Evolutionary conservation across 2,113 vertebrate genomes (phyloP).

Genomic region (Barnardius zonarius): DNA sequence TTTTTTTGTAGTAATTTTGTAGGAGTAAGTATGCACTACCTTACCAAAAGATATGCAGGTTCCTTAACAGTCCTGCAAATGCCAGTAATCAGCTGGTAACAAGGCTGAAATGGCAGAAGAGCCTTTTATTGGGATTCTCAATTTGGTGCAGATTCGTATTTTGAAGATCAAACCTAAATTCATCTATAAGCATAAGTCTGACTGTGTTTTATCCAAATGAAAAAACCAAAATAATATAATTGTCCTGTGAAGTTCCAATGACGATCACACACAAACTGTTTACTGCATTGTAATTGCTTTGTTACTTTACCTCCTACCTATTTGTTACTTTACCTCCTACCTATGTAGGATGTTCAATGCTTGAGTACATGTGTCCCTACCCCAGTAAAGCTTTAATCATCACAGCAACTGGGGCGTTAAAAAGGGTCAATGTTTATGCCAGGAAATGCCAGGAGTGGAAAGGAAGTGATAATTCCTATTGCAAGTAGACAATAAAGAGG

Average conservation of each 20-base stretch:
- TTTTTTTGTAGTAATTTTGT: neutral
- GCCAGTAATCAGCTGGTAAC: neutral
- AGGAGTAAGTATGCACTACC: neutral
- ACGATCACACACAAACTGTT: neutral
- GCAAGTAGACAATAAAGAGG: neutral
- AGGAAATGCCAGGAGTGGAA: neutral
- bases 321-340: neutral
- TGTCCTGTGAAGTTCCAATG: slow-evolving; percentile 5
- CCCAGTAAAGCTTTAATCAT: slow-evolving; percentile 23
- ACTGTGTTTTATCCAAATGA: neutral
- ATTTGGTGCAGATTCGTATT: neutral
- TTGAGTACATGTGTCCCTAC: neutral
- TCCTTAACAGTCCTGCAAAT: neutral
- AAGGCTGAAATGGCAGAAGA: neutral
- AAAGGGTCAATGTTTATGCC: neutral
- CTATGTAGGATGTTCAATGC: neutral
- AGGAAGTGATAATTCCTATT: neutral
- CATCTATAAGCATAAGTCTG: neutral
- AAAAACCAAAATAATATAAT: neutral
- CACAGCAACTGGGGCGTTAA: neutral
- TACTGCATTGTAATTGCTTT: neutral
- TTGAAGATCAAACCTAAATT: neutral
- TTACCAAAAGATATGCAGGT: neutral
- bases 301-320: neutral
- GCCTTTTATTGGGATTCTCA: neutral